These are phyloP conservation scores for Ernsta delagoae DNA, from an alignment of 2,888 invertebrate species.

Conservation along the genomic window DNA sequence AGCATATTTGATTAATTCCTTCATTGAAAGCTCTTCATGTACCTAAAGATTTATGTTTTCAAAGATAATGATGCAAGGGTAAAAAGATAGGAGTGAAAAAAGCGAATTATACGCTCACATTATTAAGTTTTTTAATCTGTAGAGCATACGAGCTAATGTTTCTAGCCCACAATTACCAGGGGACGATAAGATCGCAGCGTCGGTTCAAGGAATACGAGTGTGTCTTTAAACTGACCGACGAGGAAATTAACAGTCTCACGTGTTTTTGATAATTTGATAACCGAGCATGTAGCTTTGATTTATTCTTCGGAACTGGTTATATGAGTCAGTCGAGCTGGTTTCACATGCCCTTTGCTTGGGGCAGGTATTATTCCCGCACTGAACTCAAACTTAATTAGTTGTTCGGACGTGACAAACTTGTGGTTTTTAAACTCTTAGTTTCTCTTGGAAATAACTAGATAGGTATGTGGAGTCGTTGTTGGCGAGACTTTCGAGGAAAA, in stretches of 20 bases:
- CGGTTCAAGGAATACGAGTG: slow-evolving; percentile 71
- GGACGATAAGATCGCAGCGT: slow-evolving; percentile 67
- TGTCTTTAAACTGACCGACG: slow-evolving; percentile 78
- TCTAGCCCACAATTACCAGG: slow-evolving; percentile 75
- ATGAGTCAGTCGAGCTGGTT: slow-evolving; percentile 61
- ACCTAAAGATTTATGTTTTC: neutral
- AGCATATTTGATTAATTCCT: slow-evolving; percentile 9
- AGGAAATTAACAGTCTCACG: slow-evolving; percentile 79
- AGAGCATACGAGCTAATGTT: slow-evolving; percentile 58
- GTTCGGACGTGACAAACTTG: slow-evolving; percentile 17
- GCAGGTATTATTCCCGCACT: slow-evolving; percentile 35
- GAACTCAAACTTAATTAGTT: slow-evolving; percentile 25
- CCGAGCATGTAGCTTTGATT: slow-evolving; percentile 72
- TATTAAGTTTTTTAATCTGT: slow-evolving; percentile 44
- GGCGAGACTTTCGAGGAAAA: neutral
- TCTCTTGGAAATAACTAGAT: neutral
- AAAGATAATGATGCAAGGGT: neutral
- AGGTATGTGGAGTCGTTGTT: neutral
- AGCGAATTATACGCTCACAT: neutral
- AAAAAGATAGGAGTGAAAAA: slow-evolving; percentile 3
- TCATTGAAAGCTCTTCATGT: slow-evolving; percentile 14
- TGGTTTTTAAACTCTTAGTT: neutral
- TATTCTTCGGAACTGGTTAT: slow-evolving; percentile 69
- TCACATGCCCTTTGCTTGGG: slow-evolving; percentile 66
- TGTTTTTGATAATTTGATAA: slow-evolving; percentile 84